These are phyloP conservation scores for Dendrolimus kikuchii DNA, from an alignment of 1,140 invertebrate species.

Conservation along the genomic window DNA sequence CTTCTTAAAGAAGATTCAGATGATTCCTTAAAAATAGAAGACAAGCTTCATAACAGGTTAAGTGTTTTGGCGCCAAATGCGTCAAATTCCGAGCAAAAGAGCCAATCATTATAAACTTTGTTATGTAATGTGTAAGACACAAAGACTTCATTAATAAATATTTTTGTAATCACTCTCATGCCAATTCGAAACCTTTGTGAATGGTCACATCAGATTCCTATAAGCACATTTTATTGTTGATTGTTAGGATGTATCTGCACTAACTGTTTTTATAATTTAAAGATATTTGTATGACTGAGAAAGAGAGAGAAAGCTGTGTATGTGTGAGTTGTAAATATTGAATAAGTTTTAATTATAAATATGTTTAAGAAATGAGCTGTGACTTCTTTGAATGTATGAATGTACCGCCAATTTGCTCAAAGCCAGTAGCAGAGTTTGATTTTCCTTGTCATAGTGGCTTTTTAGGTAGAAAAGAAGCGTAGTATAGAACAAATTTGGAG, in stretches of 20 bases:
- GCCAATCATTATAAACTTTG: conserved; percentile 63
- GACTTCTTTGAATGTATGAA: conserved; percentile 35
- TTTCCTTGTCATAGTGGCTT: conserved; percentile 2
- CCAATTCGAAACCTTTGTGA: conserved; percentile 22
- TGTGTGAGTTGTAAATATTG: conserved; percentile 48
- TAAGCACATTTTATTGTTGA: conserved; percentile 45
- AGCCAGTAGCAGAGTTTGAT: conserved; percentile 4
- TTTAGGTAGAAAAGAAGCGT: neutral
- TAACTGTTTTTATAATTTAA: conserved; percentile 41
- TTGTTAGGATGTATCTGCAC: conserved; percentile 51
- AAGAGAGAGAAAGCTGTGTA: neutral
- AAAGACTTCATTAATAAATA: conserved; percentile 60
- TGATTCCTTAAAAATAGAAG: conserved; percentile 44
- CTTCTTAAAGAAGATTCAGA: conserved; percentile 72
- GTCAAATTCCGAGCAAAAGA: conserved; percentile 42
- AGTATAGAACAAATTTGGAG: no score
- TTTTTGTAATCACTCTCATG: conserved; percentile 56
- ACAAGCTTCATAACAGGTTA: conserved; percentile 48
- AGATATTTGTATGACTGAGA: conserved; percentile 10
- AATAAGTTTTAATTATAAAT: conserved; percentile 25
- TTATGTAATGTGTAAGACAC: conserved; percentile 60
- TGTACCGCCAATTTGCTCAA: conserved; percentile 39
- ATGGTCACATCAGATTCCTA: conserved; percentile 20
- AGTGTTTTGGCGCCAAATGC: conserved; percentile 28
- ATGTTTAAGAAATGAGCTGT: conserved; percentile 44